These are phyloP conservation scores for Coboldia fuscipes DNA, from an alignment of 1,140 invertebrate genomes.

Conservation along the genomic window DNA sequence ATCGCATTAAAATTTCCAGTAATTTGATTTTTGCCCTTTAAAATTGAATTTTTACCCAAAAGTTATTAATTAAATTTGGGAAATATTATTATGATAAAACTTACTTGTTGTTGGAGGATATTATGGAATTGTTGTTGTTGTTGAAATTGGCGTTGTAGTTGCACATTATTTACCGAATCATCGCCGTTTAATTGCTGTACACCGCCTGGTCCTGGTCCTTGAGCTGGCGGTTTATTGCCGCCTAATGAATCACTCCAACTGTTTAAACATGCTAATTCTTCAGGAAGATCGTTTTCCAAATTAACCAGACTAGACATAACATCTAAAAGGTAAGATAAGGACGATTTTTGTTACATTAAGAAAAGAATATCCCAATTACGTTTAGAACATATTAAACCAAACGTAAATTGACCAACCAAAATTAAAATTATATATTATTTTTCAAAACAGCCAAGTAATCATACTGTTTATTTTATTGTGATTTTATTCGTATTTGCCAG, in stretches of 20 bases:
- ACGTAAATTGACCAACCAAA: not conserved
- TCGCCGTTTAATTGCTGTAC: conserved; percentile 45
- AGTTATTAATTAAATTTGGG: not conserved
- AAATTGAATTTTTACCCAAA: not conserved
- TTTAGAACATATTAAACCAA: not conserved
- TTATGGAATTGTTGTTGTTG: conserved; percentile 21
- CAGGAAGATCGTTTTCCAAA: conserved; percentile 78
- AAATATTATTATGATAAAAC: not conserved
- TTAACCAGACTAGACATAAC: conserved; percentile 58
- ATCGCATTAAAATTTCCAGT: conserved; percentile 43
- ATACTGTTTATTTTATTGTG: not conserved
- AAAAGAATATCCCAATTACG: not conserved
- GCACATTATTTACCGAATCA: conserved; percentile 22
- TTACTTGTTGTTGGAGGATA: conserved; percentile 13
- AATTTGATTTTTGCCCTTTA: conserved; percentile 43
- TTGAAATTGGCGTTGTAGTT: conserved; percentile 20
- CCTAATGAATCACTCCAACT: conserved; percentile 45
- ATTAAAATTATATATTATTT: not conserved
- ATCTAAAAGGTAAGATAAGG: conserved; percentile 23
- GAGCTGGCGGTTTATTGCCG: conserved; percentile 42
- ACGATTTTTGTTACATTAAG: not conserved
- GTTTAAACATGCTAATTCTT: conserved; percentile 50
- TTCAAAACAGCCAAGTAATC: not conserved
- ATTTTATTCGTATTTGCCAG: not conserved
- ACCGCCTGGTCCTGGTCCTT: conserved; percentile 51